phyloP scores from a whole-genome alignment of 2,113 vertebrate species.

The Anoura caudifer region DNA sequence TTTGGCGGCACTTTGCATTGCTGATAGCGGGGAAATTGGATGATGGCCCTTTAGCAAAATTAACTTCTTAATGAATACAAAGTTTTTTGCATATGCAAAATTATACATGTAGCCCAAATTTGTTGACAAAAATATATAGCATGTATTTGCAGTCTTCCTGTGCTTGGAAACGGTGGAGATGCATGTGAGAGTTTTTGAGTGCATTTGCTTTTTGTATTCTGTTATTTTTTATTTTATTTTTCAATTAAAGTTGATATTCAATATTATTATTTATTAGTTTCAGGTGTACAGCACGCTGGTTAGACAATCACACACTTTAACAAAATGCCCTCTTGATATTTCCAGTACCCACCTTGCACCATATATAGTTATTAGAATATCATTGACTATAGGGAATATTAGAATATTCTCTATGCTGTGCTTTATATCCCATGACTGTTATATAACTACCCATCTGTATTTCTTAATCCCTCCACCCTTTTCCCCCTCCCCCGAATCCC shows the following conservation, averaged over 20 bases:
- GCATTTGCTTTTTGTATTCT: background rate
- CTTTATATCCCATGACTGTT: background rate
- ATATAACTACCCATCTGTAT: no score
- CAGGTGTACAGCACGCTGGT: background rate
- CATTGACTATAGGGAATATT: background rate
- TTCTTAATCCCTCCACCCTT: background rate
- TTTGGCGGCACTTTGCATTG: conserved; percentile 41
- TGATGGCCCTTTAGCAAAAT: conserved; percentile 30
- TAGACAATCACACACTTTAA: background rate
- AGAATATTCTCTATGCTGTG: background rate
- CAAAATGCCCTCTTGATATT: background rate
- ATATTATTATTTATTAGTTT: background rate
- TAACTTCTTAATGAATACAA: conserved; percentile 45
- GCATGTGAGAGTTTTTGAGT: background rate
- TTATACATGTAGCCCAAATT: background rate
- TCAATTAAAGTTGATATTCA: background rate
- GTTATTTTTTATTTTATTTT: background rate
- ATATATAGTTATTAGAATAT: background rate
- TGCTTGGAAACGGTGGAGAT: background rate
- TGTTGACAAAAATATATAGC: background rate
- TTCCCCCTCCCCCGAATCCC: background rate
- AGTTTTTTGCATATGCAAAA: background rate
- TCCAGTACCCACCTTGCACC: background rate
- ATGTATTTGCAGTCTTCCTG: background rate
- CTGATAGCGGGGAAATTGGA: conserved; percentile 9